Evolutionary conservation across 2,797 vertebrate species (phyloP).

Genomic region (Hylomyscus alleni): DNA sequence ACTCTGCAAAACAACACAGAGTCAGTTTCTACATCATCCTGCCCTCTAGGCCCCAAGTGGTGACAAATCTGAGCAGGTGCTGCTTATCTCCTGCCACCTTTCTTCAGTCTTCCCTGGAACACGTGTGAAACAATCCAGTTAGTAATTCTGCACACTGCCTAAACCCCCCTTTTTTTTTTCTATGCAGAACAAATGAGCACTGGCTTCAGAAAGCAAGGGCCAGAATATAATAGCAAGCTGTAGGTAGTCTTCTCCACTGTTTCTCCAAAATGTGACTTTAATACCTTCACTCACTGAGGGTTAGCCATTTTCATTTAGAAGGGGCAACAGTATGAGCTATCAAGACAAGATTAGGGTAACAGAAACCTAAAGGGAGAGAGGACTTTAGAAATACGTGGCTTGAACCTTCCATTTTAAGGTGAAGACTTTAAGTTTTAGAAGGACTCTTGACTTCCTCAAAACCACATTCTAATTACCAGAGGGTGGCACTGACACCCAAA

Average conservation of each 20-base stretch:
- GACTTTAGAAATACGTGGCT: neutral
- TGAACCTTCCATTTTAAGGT: neutral
- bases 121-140: neutral
- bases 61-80: neutral
- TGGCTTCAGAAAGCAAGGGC: neutral
- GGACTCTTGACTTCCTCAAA: neutral
- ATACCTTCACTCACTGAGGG: neutral
- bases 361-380: neutral
- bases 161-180: neutral
- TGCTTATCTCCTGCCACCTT: neutral
- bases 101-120: neutral
- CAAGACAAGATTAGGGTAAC: neutral
- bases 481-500: no score
- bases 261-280: neutral
- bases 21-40: neutral
- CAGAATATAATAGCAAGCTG: neutral
- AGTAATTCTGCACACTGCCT: neutral
- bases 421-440: neutral
- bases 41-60: neutral
- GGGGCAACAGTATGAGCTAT: neutral
- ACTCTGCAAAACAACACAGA: slow-evolving; percentile 90
- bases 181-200: neutral
- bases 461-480: neutral
- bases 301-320: neutral
- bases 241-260: neutral